These are phyloP conservation scores for Kryphioiulus occultus DNA, from an alignment of 2,888 invertebrate species.

Conservation along the genomic window DNA sequence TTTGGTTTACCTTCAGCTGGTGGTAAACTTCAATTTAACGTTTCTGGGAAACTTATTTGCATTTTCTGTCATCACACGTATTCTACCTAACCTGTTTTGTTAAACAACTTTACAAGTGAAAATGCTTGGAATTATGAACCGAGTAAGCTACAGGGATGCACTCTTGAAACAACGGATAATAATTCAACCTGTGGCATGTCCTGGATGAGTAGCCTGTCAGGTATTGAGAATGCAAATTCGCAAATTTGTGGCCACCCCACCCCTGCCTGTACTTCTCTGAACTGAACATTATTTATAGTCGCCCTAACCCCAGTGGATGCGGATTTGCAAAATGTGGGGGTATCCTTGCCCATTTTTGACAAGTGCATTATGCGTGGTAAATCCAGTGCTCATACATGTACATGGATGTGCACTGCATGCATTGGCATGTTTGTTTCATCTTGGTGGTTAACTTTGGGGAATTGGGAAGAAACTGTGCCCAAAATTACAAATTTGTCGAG, in stretches of 20 bases:
- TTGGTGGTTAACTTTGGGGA: not conserved
- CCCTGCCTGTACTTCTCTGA: not conserved
- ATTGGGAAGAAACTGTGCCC: not conserved
- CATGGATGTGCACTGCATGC: no score
- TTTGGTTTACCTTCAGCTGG: no score
- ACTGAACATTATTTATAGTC: slow-evolving; percentile 1
- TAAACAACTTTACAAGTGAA: no score
- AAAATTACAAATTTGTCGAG: not conserved
- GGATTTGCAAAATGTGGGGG: not conserved
- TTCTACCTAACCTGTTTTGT: no score
- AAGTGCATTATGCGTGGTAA: not conserved
- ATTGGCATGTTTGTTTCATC: not conserved
- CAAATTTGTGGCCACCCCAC: not conserved
- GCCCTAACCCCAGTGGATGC: not conserved
- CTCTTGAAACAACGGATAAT: not conserved
- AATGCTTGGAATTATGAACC: no score
- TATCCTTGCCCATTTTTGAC: not conserved
- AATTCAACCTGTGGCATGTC: not conserved
- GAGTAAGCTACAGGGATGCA: no score
- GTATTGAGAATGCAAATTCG: not conserved
- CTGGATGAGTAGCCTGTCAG: not conserved
- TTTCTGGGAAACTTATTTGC: no score
- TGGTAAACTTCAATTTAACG: no score
- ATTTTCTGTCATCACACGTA: no score
- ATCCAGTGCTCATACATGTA: not conserved